These are phyloP conservation scores for Caenorhabditis doughertyi DNA, from an alignment of 2,888 invertebrate species.

Conservation along the genomic window DNA sequence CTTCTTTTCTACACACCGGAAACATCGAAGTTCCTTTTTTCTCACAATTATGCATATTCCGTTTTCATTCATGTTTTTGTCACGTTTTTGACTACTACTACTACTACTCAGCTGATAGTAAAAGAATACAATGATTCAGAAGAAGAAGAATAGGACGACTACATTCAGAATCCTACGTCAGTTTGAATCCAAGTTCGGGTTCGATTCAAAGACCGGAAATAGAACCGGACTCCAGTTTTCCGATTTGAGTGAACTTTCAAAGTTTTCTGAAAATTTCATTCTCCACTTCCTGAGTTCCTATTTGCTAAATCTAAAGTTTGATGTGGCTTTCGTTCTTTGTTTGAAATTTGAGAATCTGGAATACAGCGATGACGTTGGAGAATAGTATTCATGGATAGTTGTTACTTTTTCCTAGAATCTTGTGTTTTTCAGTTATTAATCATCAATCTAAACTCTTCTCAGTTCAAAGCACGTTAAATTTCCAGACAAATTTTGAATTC, in stretches of 20 bases:
- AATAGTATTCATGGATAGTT: too few species aligned
- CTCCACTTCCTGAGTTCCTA: constrained; percentile 15
- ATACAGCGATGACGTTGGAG: too few species aligned
- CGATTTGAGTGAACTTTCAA: not conserved
- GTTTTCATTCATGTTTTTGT: constrained; percentile 13
- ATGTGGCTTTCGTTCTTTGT: not conserved
- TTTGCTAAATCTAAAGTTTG: not conserved
- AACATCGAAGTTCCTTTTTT: constrained; percentile 50
- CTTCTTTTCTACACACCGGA: constrained; percentile 1
- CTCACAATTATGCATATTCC: constrained; percentile 51
- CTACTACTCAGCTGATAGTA: constrained; percentile 9
- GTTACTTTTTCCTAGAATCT: too few species aligned
- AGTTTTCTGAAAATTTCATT: not conserved
- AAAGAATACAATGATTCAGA: not conserved
- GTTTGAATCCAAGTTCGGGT: not conserved
- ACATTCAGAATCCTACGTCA: constrained; percentile 34
- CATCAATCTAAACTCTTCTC: not conserved
- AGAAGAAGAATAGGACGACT: not conserved
- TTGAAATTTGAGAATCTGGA: not conserved
- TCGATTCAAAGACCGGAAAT: constrained; percentile 28
- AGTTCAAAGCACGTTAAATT: not conserved
- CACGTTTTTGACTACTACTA: constrained; percentile 1
- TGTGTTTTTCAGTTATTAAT: too few species aligned
- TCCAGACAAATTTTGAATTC: not conserved
- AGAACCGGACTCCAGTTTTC: constrained; percentile 15